Percentiles rank a stretch among this genome's conserved stretches.
These are phyloP conservation scores for Echinops telfairi DNA, from an alignment of 2,113 vertebrate species.

Conservation along the genomic window DNA sequence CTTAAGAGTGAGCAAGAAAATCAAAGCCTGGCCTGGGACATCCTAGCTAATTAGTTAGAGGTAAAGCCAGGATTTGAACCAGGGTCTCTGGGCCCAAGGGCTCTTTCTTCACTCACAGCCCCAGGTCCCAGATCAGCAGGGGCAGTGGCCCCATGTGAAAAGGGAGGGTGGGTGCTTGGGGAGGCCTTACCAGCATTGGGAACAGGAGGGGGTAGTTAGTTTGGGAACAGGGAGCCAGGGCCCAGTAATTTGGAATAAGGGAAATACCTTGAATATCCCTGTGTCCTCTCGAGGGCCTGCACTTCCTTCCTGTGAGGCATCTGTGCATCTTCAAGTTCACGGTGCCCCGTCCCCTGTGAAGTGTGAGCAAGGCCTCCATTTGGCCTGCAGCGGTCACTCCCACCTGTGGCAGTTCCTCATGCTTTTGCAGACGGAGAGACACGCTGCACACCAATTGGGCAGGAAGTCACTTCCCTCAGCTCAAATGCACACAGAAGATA, in stretches of 20 bases:
- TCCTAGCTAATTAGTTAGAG: neutral
- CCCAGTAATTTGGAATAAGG: neutral
- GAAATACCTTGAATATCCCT: neutral
- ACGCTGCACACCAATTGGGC: neutral
- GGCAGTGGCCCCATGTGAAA: accelerated
- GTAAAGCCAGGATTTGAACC: neutral
- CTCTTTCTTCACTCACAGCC: neutral
- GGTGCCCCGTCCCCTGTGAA: neutral
- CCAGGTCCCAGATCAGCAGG: neutral
- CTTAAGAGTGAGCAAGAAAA: no score
- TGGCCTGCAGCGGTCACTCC: conserved; percentile 27
- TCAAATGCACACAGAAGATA: neutral
- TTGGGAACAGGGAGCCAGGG: neutral
- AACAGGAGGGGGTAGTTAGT: neutral
- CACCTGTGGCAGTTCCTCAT: conserved; percentile 35
- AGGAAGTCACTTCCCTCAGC: neutral
- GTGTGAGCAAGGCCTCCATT: neutral
- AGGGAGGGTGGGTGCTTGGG: neutral
- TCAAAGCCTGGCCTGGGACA: neutral
- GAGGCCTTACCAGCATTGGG: neutral
- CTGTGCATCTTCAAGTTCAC: conserved; percentile 16
- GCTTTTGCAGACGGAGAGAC: neutral
- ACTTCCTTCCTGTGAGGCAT: neutral
- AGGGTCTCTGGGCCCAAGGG: neutral
- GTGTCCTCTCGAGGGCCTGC: accelerated